A percentile compares a stretch with the other conserved stretches of the same genome.
phyloP scores from a whole-genome alignment of 1,140 invertebrate genomes.

The Orchestia grillus region DNA sequence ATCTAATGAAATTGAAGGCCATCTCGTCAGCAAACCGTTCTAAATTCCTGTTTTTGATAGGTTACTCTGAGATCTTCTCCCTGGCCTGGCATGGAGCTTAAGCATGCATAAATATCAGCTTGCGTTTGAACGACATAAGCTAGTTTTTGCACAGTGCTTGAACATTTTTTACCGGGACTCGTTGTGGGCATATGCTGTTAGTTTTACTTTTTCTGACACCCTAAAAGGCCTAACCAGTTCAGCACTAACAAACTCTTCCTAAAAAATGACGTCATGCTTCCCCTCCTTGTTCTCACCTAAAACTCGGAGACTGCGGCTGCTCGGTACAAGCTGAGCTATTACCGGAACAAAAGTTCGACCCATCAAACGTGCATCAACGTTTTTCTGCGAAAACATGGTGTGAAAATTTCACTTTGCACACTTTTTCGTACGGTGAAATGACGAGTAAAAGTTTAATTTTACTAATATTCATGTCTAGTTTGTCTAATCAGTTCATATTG shows the following conservation, averaged over 20 bases:
- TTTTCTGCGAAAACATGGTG: not conserved
- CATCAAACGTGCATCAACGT: not conserved
- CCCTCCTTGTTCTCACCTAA: not conserved
- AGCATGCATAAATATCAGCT: not conserved
- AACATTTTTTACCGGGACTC: not conserved
- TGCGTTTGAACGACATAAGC: not conserved
- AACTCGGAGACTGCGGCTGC: not conserved
- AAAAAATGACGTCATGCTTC: not conserved
- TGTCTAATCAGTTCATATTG: no score
- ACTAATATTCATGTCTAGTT: no score
- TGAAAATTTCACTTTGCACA: not conserved
- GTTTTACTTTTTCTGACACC: not conserved
- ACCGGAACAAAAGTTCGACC: not conserved
- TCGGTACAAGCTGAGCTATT: not conserved
- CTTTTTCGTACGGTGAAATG: not conserved
- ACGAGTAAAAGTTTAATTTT: no score
- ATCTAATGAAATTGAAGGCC: not conserved
- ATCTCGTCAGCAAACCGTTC: not conserved
- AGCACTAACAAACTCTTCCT: not conserved
- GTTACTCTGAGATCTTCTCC: not conserved
- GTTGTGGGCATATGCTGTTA: not conserved
- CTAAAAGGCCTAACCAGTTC: not conserved
- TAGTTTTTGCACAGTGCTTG: not conserved
- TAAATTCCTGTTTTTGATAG: not conserved
- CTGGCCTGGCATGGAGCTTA: not conserved